A percentile compares a stretch with the other conserved stretches of the same genome.
phyloP scores from a whole-genome alignment of 2,113 vertebrate genomes.

The Aegithalos caudatus region DNA sequence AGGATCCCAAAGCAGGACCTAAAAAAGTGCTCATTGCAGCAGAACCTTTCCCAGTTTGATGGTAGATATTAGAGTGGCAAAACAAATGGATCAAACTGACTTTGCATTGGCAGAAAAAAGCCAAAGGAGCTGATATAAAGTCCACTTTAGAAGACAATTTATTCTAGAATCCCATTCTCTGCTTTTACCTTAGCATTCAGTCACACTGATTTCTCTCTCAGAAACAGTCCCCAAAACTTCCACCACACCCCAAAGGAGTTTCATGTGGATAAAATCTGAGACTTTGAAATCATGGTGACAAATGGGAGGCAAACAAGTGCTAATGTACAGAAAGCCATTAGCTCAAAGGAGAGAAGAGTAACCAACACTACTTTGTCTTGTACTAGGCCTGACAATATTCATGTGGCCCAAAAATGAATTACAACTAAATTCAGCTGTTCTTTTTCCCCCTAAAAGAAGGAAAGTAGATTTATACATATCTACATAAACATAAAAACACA shows the following conservation, averaged over 20 bases:
- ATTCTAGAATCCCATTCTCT: background rate
- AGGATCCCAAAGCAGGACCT: background rate
- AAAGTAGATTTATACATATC: background rate
- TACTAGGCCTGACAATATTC: background rate
- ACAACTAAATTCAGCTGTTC: background rate
- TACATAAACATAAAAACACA: background rate
- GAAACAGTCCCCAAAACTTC: background rate
- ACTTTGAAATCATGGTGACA: background rate
- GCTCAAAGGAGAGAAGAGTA: background rate
- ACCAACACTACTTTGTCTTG: background rate
- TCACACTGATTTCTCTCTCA: background rate
- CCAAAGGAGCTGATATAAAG: background rate
- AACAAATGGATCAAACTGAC: background rate
- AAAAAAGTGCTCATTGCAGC: background rate
- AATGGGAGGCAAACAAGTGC: background rate
- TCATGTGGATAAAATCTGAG: background rate
- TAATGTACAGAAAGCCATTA: background rate
- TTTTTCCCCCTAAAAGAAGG: background rate
- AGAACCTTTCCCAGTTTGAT: accelerated
- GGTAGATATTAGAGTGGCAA: accelerated
- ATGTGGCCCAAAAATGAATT: background rate
- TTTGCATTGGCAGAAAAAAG: background rate
- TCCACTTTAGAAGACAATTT: background rate
- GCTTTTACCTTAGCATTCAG: background rate
- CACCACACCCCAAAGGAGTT: background rate